A percentile compares a stretch with the other conserved stretches of the same genome.
phyloP scores from a whole-genome alignment of 2,888 invertebrate genomes.

The Drosophila subsilvestris region DNA sequence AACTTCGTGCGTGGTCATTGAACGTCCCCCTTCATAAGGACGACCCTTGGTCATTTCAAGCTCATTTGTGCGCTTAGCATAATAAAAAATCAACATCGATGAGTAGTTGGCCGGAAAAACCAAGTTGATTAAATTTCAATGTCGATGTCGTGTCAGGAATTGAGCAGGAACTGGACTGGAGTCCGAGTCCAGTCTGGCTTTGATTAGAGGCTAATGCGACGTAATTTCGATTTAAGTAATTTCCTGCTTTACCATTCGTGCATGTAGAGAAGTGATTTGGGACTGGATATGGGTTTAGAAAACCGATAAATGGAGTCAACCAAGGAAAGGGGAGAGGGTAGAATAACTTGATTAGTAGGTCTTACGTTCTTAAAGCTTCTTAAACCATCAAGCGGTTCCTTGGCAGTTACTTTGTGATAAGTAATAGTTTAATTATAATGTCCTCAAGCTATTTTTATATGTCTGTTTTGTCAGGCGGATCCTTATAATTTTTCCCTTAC shows the following conservation, averaged over 20 bases:
- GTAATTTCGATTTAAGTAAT: slow-evolving; percentile 77
- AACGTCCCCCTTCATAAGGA: slow-evolving; percentile 15
- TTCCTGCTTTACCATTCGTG: slow-evolving; percentile 68
- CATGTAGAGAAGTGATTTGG: slow-evolving; percentile 41
- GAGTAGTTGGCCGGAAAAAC: slow-evolving; percentile 65
- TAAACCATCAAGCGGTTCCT: slow-evolving; percentile 1
- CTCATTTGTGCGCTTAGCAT: slow-evolving; percentile 77
- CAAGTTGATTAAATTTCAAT: slow-evolving; percentile 75
- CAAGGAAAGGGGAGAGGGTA: slow-evolving; percentile 52
- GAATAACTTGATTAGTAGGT: slow-evolving; percentile 30
- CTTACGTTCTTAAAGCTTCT: slow-evolving; percentile 8
- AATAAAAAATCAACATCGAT: slow-evolving; percentile 66
- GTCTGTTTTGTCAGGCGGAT: slow-evolving; percentile 14
- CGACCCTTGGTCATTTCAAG: slow-evolving; percentile 67
- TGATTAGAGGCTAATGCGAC: slow-evolving; percentile 68
- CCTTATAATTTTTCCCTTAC: slow-evolving; percentile 13
- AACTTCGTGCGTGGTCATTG: slow-evolving; percentile 58
- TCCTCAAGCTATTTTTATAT: neutral
- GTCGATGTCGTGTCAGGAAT: slow-evolving; percentile 40
- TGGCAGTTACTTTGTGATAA: slow-evolving; percentile 3
- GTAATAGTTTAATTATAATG: slow-evolving; percentile 10
- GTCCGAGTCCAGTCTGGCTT: neutral
- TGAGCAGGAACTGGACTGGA: slow-evolving; percentile 26
- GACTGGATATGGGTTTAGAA: slow-evolving; percentile 6
- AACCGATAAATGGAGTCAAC: slow-evolving; percentile 80